phyloP scores from a whole-genome alignment of 2,797 vertebrate genomes.

The Propithecus perrieri region DNA sequence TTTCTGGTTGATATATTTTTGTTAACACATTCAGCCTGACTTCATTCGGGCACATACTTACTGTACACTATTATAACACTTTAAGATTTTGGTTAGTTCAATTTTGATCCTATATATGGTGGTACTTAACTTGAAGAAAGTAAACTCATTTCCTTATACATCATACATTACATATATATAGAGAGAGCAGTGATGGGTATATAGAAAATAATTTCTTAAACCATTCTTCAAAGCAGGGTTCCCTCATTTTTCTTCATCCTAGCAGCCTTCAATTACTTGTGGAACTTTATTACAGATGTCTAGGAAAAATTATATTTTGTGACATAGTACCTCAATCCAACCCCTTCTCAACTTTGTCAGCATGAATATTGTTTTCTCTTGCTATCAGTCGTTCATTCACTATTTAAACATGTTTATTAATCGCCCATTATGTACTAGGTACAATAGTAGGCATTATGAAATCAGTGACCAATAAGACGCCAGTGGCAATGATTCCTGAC shows the following conservation, averaged over 20 bases:
- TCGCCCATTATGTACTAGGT: neutral
- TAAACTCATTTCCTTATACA: neutral
- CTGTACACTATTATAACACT: neutral
- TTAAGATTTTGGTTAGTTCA: neutral
- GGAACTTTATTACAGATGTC: neutral
- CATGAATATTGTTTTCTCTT: neutral
- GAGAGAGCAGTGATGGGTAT: neutral
- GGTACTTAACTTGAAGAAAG: neutral
- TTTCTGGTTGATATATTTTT: neutral
- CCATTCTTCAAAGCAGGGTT: neutral
- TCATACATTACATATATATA: neutral
- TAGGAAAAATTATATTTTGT: neutral
- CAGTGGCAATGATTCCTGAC: neutral
- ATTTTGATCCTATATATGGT: neutral
- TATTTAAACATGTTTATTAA: neutral
- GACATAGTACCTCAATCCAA: neutral
- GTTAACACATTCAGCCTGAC: neutral
- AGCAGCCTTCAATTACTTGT: neutral
- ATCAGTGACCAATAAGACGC: neutral
- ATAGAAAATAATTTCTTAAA: constrained; percentile 36
- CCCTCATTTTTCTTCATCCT: neutral
- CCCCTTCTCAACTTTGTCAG: neutral
- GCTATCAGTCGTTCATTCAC: neutral
- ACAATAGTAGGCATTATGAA: neutral
- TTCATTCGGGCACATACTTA: neutral